Evolutionary conservation across 1,140 invertebrate genomes (phyloP).

Genomic region (Caenorhabditis inopinata): DNA sequence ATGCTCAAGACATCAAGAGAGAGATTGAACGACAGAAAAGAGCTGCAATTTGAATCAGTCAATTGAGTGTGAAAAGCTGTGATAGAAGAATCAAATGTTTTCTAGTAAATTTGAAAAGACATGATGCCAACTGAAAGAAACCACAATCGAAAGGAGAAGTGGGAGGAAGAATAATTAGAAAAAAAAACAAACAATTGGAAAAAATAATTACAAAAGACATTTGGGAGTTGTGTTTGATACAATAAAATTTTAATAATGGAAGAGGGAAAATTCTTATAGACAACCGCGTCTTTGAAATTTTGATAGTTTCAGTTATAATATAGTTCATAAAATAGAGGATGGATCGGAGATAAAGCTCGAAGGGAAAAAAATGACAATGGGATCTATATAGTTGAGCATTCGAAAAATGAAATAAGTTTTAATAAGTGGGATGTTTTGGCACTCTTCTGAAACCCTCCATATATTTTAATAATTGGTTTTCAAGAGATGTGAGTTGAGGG

Average conservation of each 20-base stretch:
- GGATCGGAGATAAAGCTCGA: not conserved
- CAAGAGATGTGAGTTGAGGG: not conserved
- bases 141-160: slow-evolving; percentile 27
- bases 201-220: slow-evolving; percentile 1
- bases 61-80: not conserved
- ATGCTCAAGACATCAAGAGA: not conserved
- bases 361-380: slow-evolving; percentile 7
- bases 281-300: slow-evolving; percentile 13
- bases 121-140: slow-evolving; percentile 20
- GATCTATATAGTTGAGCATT: not conserved
- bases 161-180: not conserved
- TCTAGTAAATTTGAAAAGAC: not conserved
- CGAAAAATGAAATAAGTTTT: not conserved
- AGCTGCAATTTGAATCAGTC: not conserved
- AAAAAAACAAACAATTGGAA: not conserved
- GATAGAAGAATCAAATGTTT: not conserved
- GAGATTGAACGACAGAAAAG: not conserved
- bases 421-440: not conserved
- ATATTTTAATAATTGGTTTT: not conserved
- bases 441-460: slow-evolving; percentile 27
- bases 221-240: not conserved
- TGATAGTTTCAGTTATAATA: not conserved
- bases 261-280: not conserved
- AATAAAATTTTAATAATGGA: not conserved
- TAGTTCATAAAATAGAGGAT: no score